Conservation (phyloP, 2,113 vertebrate genomes). For the Lophius piscatorius region DNA sequence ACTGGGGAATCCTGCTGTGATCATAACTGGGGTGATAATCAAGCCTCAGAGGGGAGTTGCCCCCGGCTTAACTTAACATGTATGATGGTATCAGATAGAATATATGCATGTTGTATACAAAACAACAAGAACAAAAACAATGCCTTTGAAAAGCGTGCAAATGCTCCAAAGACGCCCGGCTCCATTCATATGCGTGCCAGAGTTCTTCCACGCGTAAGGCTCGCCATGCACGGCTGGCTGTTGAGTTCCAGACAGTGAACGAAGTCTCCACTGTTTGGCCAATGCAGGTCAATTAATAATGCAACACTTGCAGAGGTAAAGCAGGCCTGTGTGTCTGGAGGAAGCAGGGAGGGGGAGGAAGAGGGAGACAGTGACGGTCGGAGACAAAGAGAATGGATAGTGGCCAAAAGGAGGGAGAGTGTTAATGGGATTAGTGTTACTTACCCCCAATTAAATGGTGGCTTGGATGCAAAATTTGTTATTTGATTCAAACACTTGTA, state of each 20-base stretch:
- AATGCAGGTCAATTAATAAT: constrained; percentile 77
- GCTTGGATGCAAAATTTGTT: constrained; percentile 11
- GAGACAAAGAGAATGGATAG: constrained; percentile 58
- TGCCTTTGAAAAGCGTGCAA: constrained; percentile 3
- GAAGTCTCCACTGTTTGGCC: constrained; percentile 52
- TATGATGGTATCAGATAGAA: constrained; percentile 59
- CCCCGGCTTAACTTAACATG: constrained; percentile 59
- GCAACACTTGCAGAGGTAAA: constrained; percentile 73
- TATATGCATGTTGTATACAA: constrained; percentile 57
- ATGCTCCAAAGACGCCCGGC: not conserved
- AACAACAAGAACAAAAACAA: constrained; percentile 56
- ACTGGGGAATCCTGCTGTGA: constrained; percentile 54
- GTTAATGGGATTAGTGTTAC: not conserved
- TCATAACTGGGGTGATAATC: constrained; percentile 45
- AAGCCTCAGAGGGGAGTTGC: constrained; percentile 54
- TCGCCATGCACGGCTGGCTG: not conserved
- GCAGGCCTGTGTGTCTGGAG: constrained; percentile 50
- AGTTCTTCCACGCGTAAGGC: not conserved
- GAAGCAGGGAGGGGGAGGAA: constrained; percentile 10
- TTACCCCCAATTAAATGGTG: constrained; percentile 25
- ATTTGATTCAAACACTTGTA: constrained; percentile 31
- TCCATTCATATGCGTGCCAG: constrained; percentile 3
- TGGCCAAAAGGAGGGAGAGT: constrained; percentile 5
- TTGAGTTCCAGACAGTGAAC: constrained; percentile 24
- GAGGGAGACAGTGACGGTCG: constrained; percentile 7